Conservation (phyloP, 2,888 invertebrate species). For the Melinopterus prodromus region DNA sequence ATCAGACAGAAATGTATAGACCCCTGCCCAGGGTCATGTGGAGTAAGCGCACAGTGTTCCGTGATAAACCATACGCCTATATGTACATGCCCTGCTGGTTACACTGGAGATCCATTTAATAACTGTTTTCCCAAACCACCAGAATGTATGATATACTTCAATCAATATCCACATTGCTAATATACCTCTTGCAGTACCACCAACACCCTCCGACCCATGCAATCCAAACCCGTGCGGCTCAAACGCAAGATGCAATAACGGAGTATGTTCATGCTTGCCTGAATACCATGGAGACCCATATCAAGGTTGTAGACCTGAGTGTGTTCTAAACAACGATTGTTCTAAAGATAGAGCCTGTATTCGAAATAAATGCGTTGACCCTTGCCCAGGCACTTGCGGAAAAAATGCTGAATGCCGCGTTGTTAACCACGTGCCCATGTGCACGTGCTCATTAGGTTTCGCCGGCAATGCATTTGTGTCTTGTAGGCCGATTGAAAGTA, state of each 20-base stretch:
- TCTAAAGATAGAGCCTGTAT: slow-evolving; percentile 74
- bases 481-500: slow-evolving; percentile 62
- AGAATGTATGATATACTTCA: slow-evolving; percentile 29
- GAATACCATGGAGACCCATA: slow-evolving; percentile 82
- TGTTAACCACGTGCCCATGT: slow-evolving; percentile 73
- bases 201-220: slow-evolving; percentile 68
- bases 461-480: slow-evolving; percentile 75
- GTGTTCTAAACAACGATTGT: slow-evolving; percentile 79
- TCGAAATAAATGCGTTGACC: slow-evolving; percentile 76
- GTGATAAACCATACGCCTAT: slow-evolving; percentile 80
- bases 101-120: slow-evolving; percentile 80
- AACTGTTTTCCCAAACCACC: slow-evolving; percentile 68
- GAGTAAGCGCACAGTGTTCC: slow-evolving; percentile 74
- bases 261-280: slow-evolving; percentile 76
- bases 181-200: slow-evolving; percentile 45
- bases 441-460: slow-evolving; percentile 71
- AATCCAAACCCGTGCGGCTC: slow-evolving; percentile 77
- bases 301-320: slow-evolving; percentile 80
- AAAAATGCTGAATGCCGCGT: slow-evolving; percentile 62
- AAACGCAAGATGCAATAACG: slow-evolving; percentile 68
- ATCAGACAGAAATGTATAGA: slow-evolving; percentile 78
- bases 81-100: slow-evolving; percentile 77
- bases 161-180: slow-evolving; percentile 57
- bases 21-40: slow-evolving; percentile 83
- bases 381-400: slow-evolving; percentile 78